Evolutionary conservation across 2,797 vertebrate species (phyloP).

Genomic region (Sebastes variabilis): DNA sequence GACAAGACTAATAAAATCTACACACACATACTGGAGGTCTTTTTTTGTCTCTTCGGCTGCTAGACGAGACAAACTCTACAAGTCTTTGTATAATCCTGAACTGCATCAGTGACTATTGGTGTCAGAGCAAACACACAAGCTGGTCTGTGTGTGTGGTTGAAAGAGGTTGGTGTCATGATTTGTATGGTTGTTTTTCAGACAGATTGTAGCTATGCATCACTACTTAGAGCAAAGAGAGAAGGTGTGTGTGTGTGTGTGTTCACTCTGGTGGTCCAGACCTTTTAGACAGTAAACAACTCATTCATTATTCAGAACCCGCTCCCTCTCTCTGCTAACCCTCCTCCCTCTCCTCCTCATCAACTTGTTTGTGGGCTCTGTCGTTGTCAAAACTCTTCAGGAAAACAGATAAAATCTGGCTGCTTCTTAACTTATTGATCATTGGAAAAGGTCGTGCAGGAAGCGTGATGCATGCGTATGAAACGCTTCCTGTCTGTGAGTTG

Average conservation of each 20-base stretch:
- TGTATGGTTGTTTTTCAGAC: conserved; percentile 27
- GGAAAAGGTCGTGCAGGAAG: conserved; percentile 23
- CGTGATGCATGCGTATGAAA: neutral
- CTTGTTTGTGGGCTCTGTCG: neutral
- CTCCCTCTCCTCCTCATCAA: neutral
- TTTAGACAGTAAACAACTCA: conserved; percentile 44
- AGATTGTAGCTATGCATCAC: neutral
- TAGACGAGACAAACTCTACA: neutral
- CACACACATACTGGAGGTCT: neutral
- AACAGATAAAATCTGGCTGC: conserved; percentile 1
- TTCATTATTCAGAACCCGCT: conserved; percentile 47
- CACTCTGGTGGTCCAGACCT: conserved; percentile 19
- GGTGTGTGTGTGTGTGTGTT: neutral
- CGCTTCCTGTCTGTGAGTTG: conserved; percentile 7
- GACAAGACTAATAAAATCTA: conserved; percentile 9
- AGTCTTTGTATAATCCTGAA: conserved; percentile 38
- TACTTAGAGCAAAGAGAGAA: conserved; percentile 1
- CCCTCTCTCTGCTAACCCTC: neutral
- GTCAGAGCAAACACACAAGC: conserved; percentile 24
- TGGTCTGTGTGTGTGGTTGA: neutral
- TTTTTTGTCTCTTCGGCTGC: conserved; percentile 1
- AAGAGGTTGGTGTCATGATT: conserved; percentile 2
- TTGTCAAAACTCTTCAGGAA: conserved; percentile 10
- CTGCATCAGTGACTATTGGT: conserved; percentile 29
- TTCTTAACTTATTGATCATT: conserved; percentile 10